These are phyloP conservation scores for Malurus cyaneus DNA, from an alignment of 2,113 vertebrate genomes.

Conservation along the genomic window DNA sequence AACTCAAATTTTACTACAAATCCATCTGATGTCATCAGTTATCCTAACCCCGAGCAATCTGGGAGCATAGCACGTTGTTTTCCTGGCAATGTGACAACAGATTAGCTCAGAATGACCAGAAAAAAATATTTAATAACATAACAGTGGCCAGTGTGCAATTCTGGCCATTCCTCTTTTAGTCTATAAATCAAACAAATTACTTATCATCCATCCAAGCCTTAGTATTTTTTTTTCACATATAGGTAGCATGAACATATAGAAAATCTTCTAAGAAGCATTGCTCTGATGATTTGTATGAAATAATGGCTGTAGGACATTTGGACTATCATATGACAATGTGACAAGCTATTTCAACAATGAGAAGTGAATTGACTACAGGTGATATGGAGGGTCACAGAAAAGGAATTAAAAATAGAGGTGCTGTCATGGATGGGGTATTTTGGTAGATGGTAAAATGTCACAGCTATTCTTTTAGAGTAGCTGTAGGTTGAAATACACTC, in stretches of 20 bases:
- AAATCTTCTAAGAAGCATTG: not conserved
- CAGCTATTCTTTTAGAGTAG: not conserved
- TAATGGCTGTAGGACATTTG: not conserved
- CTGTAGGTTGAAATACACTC: not conserved
- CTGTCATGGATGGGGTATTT: not conserved
- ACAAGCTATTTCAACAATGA: not conserved
- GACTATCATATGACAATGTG: not conserved
- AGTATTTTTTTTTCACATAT: not conserved
- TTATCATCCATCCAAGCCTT: not conserved
- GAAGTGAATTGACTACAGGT: not conserved
- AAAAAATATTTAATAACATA: constrained; percentile 55
- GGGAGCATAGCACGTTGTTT: not conserved
- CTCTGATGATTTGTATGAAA: not conserved
- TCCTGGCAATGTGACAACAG: constrained; percentile 32
- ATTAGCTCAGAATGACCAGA: constrained; percentile 51
- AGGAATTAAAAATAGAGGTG: not conserved
- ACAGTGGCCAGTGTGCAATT: constrained; percentile 6
- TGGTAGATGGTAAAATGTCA: not conserved
- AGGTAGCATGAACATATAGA: not conserved
- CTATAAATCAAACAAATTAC: constrained; percentile 29
- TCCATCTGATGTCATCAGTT: constrained; percentile 43
- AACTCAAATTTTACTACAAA: not conserved
- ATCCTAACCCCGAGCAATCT: constrained; percentile 1
- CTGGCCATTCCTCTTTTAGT: constrained; percentile 1
- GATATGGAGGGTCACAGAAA: not conserved